Conservation (phyloP, 2,888 invertebrate genomes). For the Agapostemon virescens region DNA sequence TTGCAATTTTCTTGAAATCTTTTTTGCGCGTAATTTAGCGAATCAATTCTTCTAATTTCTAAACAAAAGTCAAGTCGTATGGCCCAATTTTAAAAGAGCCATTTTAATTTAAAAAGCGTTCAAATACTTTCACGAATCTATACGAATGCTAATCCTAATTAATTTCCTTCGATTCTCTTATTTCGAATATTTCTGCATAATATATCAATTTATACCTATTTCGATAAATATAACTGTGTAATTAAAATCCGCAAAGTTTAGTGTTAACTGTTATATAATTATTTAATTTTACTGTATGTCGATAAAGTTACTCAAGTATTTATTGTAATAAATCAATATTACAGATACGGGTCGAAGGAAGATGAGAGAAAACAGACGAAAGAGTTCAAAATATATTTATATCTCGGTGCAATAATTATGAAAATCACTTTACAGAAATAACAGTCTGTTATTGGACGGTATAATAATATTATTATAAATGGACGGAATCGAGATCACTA, state of each 20-base stretch:
- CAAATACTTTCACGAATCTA: no score
- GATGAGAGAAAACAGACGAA: neutral
- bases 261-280: no score
- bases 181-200: neutral
- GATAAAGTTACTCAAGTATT: no score
- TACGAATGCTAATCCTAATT: neutral
- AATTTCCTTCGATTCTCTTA: neutral
- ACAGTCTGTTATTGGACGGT: slow-evolving; percentile 17
- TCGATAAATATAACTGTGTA: neutral
- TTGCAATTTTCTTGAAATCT: no score
- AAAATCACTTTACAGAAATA: neutral
- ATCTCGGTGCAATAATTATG: slow-evolving; percentile 1
- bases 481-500: slow-evolving; percentile 35
- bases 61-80: no score
- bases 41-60: no score
- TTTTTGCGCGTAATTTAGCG: no score
- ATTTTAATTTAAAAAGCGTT: no score
- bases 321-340: no score
- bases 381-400: slow-evolving; percentile 33
- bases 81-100: no score
- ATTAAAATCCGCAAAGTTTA: neutral
- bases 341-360: neutral
- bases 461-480: slow-evolving; percentile 14
- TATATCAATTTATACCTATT: no score
- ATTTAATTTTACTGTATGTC: no score